Evolutionary conservation across 2,888 invertebrate genomes (phyloP).

Genomic region (Diplolepis rosae): DNA sequence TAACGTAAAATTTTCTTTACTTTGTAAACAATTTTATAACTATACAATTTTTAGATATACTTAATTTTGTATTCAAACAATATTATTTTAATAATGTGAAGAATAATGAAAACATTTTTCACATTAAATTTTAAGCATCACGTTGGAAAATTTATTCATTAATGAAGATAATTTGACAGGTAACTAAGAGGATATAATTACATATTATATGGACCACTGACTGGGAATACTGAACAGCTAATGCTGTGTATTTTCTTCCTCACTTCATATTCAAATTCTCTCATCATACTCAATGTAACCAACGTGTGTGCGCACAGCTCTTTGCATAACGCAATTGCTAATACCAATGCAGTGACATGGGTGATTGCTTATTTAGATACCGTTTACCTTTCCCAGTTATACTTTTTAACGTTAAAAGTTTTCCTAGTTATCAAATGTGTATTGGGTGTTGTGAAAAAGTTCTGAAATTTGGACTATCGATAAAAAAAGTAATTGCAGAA

Average conservation of each 20-base stretch:
- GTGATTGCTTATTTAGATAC: not conserved
- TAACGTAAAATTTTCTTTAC: too few species aligned
- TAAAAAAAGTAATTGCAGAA: too few species aligned
- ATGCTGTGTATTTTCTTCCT: not conserved
- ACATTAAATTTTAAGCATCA: too few species aligned
- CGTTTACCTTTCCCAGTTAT: not conserved
- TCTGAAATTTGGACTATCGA: too few species aligned
- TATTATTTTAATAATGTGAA: too few species aligned
- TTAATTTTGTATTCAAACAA: too few species aligned
- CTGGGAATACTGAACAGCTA: not conserved
- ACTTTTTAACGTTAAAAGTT: not conserved
- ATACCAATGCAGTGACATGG: not conserved
- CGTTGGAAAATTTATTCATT: too few species aligned
- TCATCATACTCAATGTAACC: constrained; percentile 21
- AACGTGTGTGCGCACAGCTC: constrained; percentile 4
- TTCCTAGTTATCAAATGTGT: too few species aligned
- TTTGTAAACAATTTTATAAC: too few species aligned
- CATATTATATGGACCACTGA: not conserved
- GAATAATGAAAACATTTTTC: too few species aligned
- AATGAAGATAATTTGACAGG: not conserved
- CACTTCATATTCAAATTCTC: constrained; percentile 8
- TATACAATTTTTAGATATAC: too few species aligned
- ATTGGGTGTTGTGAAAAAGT: too few species aligned
- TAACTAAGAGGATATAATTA: not conserved
- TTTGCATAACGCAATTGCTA: constrained; percentile 12